Evolutionary conservation across 2,888 invertebrate species (phyloP).

Genomic region (Holacanthella duospinosa): DNA sequence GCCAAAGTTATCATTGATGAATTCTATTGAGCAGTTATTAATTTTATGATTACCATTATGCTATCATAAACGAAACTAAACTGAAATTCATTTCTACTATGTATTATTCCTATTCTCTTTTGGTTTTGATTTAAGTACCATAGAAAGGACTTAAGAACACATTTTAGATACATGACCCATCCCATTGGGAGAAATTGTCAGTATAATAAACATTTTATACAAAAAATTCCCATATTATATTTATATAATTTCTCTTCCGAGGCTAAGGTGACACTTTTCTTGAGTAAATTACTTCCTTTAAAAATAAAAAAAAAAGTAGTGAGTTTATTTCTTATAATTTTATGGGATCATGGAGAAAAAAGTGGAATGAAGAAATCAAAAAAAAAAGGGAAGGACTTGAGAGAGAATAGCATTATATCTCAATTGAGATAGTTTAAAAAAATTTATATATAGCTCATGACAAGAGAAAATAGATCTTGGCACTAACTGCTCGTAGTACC

Average conservation of each 20-base stretch:
- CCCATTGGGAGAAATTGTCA: too few species aligned
- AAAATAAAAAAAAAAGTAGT: background rate
- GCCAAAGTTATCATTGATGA: too few species aligned
- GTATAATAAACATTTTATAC: background rate
- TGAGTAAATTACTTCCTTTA: background rate
- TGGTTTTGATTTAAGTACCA: too few species aligned
- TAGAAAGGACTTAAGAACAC: too few species aligned
- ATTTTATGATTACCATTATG: too few species aligned
- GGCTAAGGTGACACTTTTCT: background rate
- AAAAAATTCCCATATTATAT: too few species aligned
- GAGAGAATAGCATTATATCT: background rate
- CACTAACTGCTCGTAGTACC: background rate
- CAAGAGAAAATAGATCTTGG: too few species aligned
- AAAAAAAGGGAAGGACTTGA: background rate
- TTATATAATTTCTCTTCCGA: background rate
- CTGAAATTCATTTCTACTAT: too few species aligned
- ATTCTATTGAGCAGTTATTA: too few species aligned
- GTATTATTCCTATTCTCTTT: too few species aligned
- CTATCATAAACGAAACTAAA: too few species aligned
- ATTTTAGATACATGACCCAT: too few species aligned
- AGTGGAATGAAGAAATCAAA: background rate
- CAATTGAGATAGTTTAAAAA: background rate
- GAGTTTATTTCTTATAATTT: background rate
- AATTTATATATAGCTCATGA: background rate
- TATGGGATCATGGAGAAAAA: background rate